Evolutionary conservation across 2,797 vertebrate genomes (phyloP).

Genomic region (Diceros bicornis): DNA sequence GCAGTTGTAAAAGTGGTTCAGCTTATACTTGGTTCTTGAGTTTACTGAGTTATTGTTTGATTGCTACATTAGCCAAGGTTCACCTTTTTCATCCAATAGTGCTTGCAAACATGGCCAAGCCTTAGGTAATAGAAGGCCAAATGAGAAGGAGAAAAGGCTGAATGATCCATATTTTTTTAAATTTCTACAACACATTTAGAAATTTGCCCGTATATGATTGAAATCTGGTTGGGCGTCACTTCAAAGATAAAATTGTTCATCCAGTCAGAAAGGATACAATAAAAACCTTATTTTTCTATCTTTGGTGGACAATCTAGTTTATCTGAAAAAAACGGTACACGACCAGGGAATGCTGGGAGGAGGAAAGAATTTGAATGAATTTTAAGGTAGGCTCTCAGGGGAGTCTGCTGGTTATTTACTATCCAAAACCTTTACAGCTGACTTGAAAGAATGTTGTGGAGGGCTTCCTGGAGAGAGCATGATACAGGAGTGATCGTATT

Average conservation of each 20-base stretch:
- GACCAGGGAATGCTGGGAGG: neutral
- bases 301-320: neutral
- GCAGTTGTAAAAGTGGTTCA: neutral
- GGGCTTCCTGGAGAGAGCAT: slow-evolving; percentile 28
- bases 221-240: neutral
- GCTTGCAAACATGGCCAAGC: neutral
- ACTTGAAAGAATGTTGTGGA: slow-evolving; percentile 34
- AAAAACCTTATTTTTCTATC: neutral
- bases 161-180: neutral
- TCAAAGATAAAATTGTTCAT: slow-evolving; percentile 26
- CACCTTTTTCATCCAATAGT: neutral
- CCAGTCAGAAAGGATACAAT: neutral
- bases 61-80: neutral
- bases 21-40: neutral
- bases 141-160: neutral
- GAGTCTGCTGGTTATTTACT: slow-evolving; percentile 45
- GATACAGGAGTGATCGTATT: neutral
- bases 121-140: neutral
- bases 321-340: slow-evolving; percentile 15
- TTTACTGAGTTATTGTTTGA: slow-evolving; percentile 25
- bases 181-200: slow-evolving; percentile 24
- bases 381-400: slow-evolving; percentile 20
- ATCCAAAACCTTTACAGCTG: slow-evolving; percentile 36
- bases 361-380: slow-evolving; percentile 30
- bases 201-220: neutral